Base-by-base conservation (phyloP, 2,113 vertebrate species). In the Ptilonorhynchus violaceus region DNA sequence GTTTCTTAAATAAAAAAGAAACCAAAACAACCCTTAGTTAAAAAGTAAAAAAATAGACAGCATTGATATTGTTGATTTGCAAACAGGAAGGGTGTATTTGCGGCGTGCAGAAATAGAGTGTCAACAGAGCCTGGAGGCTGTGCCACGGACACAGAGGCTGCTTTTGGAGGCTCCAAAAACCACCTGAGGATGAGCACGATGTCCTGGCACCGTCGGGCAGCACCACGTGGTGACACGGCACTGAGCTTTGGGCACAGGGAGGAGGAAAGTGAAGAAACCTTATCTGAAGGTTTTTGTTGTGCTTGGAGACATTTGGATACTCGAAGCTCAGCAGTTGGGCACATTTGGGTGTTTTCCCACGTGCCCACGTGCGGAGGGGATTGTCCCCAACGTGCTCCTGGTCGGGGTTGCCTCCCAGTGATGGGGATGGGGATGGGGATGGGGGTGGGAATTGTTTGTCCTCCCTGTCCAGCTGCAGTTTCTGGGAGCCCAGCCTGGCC, bases 331-430 rank as follows among this genome's bases (percentile, higher is more conserved):
- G 24, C 53, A 3, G 3, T 0, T 33, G 56, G 55, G 25, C n/a
- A 2, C 33, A 30, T 42, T 60, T 64, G 1, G 52, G 35, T 9
- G 46, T 19, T 9, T 30, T 50, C 28, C 73, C 47, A 33, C 2
- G 1, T 9, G 31, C 39, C 27, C 41, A 28, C 0, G 2, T 10
- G 44, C 35, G 37, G 52, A 70, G n/a, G 74, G 55, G 6, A 16
- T 49, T 12, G 49, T 49, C 66, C 53, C 23, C 1, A 0, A 9
- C 0, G 0, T 0, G 6, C 7, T 30, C 37, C 55, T 28, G 39
- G 16, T 21, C 31, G 4, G 13, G 12, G 19, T 50, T 39, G 37
- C 37, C 37, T 39, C 37, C 37, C 37, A 39, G 37, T 39, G 37
- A 30, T 17, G 21, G 22, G 9, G 18, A 47, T 1, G 1, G 24